A percentile compares a stretch with the other conserved stretches of the same genome.
These are phyloP conservation scores for Eupithecia subfuscata DNA, from an alignment of 2,888 invertebrate species.

Conservation along the genomic window DNA sequence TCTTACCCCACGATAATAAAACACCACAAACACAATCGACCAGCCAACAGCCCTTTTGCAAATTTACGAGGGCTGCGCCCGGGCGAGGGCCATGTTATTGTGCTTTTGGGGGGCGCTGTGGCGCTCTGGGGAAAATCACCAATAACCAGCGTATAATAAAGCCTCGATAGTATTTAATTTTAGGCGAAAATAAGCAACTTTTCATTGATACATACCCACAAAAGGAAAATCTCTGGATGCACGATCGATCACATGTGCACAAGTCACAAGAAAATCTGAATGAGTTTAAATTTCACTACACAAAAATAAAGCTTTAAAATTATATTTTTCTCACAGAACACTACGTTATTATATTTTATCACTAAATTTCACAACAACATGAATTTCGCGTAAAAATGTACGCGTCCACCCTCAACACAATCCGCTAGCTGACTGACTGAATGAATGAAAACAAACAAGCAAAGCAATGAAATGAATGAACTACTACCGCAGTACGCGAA, in stretches of 20 bases:
- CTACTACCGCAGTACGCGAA: slow-evolving; percentile 2
- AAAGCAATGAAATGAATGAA: slow-evolving; percentile 33
- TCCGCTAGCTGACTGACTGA: slow-evolving; percentile 61
- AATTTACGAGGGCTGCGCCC: slow-evolving; percentile 41
- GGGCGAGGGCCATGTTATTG: slow-evolving; percentile 36
- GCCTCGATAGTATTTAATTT: slow-evolving; percentile 39
- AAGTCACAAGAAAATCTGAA: slow-evolving; percentile 52
- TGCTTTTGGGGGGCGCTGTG: slow-evolving; percentile 57
- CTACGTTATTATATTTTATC: slow-evolving; percentile 13
- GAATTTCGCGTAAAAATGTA: slow-evolving; percentile 46
- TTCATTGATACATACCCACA: slow-evolving; percentile 77
- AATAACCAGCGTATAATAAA: slow-evolving; percentile 39
- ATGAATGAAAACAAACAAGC: slow-evolving; percentile 49
- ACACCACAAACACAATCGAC: slow-evolving; percentile 47
- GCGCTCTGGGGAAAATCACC: slow-evolving; percentile 57
- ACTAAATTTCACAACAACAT: slow-evolving; percentile 34
- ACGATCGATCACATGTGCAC: slow-evolving; percentile 78
- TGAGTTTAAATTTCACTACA: slow-evolving; percentile 15
- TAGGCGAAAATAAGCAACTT: slow-evolving; percentile 46
- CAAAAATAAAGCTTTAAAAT: slow-evolving; percentile 41
- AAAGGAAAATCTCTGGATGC: slow-evolving; percentile 56
- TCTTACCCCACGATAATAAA: slow-evolving; percentile 69
- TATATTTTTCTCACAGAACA: slow-evolving; percentile 20
- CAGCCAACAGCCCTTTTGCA: slow-evolving; percentile 40
- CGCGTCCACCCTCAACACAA: slow-evolving; percentile 47